A percentile compares a stretch with the other conserved stretches of the same genome.
phyloP scores from a whole-genome alignment of 1,140 invertebrate species.

The Onthophagus taurus region DNA sequence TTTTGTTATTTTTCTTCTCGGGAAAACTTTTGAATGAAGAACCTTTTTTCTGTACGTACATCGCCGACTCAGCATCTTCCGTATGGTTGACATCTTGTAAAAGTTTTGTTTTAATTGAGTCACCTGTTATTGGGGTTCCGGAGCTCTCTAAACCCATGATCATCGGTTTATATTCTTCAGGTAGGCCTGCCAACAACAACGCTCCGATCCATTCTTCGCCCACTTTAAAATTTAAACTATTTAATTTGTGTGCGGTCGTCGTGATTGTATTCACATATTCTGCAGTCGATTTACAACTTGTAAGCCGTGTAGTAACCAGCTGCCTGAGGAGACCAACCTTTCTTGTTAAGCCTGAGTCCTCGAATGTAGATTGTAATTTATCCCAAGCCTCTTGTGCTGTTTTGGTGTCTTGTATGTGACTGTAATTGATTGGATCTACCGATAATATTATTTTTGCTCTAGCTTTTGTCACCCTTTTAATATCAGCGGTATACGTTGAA shows the following conservation, averaged over 20 bases:
- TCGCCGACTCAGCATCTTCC: conserved; percentile 8
- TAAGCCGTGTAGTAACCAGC: conserved; percentile 27
- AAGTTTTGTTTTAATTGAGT: conserved; percentile 36
- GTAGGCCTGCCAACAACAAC: conserved; percentile 31
- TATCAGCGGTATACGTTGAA: conserved; percentile 21
- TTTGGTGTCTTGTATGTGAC: conserved; percentile 23
- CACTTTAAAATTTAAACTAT: conserved; percentile 28
- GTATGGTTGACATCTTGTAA: conserved; percentile 26
- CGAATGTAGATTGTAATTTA: conserved; percentile 28
- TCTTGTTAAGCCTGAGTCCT: conserved; percentile 30
- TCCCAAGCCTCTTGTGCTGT: conserved; percentile 27
- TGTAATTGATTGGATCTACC: conserved; percentile 29
- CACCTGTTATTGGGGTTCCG: conserved; percentile 29
- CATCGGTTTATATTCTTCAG: conserved; percentile 35
- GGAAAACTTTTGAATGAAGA: no score
- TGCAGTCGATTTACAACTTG: conserved; percentile 25
- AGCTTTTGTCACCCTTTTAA: conserved; percentile 24
- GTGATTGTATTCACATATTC: conserved; percentile 32
- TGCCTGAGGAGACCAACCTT: conserved; percentile 28
- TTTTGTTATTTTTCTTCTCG: no score
- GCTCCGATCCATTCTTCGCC: conserved; percentile 33
- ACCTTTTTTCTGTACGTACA: no score
- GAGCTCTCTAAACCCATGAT: conserved; percentile 37
- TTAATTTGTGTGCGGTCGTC: conserved; percentile 28
- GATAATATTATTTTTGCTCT: conserved; percentile 30